A percentile compares a stretch with the other conserved stretches of the same genome.
Conservation (phyloP, 1,140 invertebrate genomes). For the Cotesia typhae region DNA sequence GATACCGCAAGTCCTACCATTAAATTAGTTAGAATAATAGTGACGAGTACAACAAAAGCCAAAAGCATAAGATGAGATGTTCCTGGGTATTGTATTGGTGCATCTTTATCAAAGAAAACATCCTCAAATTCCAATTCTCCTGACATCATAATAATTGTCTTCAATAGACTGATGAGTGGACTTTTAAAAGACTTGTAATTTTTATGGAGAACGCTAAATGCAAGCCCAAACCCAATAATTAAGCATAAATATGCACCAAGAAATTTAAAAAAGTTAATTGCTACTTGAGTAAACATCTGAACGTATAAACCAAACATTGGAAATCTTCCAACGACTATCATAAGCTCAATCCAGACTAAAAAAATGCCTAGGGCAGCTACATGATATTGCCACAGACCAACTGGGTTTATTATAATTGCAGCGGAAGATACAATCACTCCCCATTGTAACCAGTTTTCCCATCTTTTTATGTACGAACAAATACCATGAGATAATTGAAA, state of each 20-base stretch:
- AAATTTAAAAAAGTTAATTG: constrained; percentile 85
- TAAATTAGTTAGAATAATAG: constrained; percentile 85
- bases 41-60: constrained; percentile 81
- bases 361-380: constrained; percentile 80
- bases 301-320: constrained; percentile 86
- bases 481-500: constrained; percentile 77
- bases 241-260: constrained; percentile 82
- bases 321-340: constrained; percentile 85
- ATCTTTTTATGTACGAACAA: constrained; percentile 76
- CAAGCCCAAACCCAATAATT: constrained; percentile 79
- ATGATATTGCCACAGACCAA: constrained; percentile 77
- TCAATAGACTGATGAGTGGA: constrained; percentile 72
- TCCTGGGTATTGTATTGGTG: constrained; percentile 69
- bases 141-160: constrained; percentile 89
- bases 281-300: constrained; percentile 85
- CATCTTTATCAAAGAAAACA: constrained; percentile 75
- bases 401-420: constrained; percentile 57
- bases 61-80: constrained; percentile 81
- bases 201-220: constrained; percentile 81
- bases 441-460: constrained; percentile 87
- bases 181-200: constrained; percentile 77
- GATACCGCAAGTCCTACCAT: constrained; percentile 86
- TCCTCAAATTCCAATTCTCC: constrained; percentile 87
- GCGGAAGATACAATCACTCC: constrained; percentile 77
- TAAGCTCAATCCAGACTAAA: constrained; percentile 80